Evolutionary conservation across 2,113 vertebrate genomes (phyloP).

Genomic region (Tylochromis polylepis): DNA sequence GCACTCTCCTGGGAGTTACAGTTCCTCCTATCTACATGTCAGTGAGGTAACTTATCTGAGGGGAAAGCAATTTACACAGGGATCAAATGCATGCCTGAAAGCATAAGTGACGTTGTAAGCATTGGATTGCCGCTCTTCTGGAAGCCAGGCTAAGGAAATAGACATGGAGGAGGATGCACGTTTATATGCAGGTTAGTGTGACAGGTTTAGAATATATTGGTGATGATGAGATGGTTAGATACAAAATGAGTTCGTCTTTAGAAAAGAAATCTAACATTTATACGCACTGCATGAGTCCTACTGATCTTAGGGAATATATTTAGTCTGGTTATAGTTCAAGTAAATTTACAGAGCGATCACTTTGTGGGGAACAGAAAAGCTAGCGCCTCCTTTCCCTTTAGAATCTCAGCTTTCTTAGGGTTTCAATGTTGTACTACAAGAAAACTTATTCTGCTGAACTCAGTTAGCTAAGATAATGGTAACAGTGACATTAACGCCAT

Average conservation of each 20-base stretch:
- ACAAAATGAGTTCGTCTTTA: background rate
- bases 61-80: slow-evolving; percentile 69
- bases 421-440: background rate
- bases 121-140: slow-evolving; percentile 38
- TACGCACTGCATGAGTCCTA: background rate
- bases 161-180: slow-evolving; percentile 47
- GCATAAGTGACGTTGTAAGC: slow-evolving; percentile 56
- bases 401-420: background rate
- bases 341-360: background rate
- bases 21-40: slow-evolving; percentile 63
- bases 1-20: slow-evolving; percentile 50
- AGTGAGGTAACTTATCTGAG: slow-evolving; percentile 67
- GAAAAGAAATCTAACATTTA: slow-evolving; percentile 6
- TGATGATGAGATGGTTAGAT: slow-evolving; percentile 22
- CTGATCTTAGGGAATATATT: background rate
- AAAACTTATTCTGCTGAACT: background rate
- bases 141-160: slow-evolving; percentile 30
- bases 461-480: background rate
- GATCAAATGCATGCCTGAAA: slow-evolving; percentile 67
- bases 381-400: background rate
- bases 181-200: slow-evolving; percentile 42
- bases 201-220: slow-evolving; percentile 28
- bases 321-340: background rate
- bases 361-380: background rate
- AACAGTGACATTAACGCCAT: background rate